Conservation (phyloP, 2,113 vertebrate species). For the Corythornis cristatus region DNA sequence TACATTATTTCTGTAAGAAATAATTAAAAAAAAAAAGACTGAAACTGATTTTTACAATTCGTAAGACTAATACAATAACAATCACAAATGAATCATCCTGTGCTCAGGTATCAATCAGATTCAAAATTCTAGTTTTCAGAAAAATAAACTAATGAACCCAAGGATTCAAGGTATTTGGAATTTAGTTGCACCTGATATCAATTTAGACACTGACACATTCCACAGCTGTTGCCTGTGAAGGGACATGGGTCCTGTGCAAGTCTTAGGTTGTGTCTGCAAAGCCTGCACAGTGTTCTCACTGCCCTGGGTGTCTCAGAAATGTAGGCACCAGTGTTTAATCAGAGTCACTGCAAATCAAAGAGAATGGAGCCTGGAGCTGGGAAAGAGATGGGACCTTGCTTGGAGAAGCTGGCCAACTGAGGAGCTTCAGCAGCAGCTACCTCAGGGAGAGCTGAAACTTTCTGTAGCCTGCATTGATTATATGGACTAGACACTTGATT, state of each 20-base stretch:
- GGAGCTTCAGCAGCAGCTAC: not conserved
- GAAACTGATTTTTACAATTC: not conserved
- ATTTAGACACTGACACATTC: not conserved
- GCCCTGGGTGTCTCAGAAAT: not conserved
- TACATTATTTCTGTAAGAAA: not conserved
- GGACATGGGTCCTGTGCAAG: fast-evolving
- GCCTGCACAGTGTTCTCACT: not conserved
- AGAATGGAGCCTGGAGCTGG: not conserved
- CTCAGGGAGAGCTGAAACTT: not conserved
- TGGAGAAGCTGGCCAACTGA: not conserved
- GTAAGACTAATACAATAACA: not conserved
- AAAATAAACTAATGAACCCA: not conserved
- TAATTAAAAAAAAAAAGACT: not conserved
- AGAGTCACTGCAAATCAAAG: not conserved
- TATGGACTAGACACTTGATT: not conserved
- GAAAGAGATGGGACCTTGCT: not conserved
- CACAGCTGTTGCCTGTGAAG: not conserved
- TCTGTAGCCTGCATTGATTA: not conserved
- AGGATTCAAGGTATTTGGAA: not conserved
- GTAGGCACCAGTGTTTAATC: not conserved
- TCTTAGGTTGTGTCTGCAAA: not conserved
- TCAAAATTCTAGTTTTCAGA: not conserved
- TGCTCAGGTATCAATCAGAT: not conserved
- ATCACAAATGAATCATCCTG: not conserved
- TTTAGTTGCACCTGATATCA: not conserved